Conservation (phyloP, 2,797 vertebrate genomes). For the Mormyrus hasselquistii region DNA sequence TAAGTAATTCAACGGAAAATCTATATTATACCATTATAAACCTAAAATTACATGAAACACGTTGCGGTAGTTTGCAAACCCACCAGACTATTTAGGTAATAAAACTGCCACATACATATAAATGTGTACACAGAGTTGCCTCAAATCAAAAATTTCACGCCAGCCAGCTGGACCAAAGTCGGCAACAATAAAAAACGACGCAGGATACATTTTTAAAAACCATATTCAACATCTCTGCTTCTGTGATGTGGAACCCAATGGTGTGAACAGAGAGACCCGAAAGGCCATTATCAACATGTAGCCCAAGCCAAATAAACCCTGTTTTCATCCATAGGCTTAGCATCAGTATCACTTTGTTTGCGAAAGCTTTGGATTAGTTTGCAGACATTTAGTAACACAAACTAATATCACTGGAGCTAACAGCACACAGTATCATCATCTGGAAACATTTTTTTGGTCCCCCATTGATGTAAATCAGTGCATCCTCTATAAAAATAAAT, state of each 20-base stretch:
- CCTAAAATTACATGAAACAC: background rate
- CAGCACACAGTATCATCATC: conserved; percentile 58
- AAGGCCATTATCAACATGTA: background rate
- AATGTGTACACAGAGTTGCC: background rate
- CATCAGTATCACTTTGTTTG: background rate
- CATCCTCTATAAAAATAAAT: conserved; percentile 60
- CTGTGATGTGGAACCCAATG: background rate
- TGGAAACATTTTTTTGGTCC: conserved; percentile 69
- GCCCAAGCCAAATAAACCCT: background rate
- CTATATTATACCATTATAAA: background rate
- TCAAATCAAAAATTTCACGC: background rate
- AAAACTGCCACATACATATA: background rate
- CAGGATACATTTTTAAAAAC: background rate
- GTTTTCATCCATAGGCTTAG: background rate
- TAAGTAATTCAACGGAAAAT: background rate
- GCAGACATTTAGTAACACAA: conserved; percentile 55
- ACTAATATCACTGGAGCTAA: conserved; percentile 25
- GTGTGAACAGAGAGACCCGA: background rate
- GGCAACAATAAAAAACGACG: background rate
- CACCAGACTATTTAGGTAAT: background rate
- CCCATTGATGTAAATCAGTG: conserved; percentile 67
- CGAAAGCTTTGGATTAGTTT: background rate
- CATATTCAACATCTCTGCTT: background rate
- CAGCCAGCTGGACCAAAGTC: background rate
- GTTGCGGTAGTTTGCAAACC: background rate